Percentiles rank a stretch among this genome's conserved stretches.
phyloP scores from a whole-genome alignment of 2,113 vertebrate genomes.

The Neolamprologus modestus region DNA sequence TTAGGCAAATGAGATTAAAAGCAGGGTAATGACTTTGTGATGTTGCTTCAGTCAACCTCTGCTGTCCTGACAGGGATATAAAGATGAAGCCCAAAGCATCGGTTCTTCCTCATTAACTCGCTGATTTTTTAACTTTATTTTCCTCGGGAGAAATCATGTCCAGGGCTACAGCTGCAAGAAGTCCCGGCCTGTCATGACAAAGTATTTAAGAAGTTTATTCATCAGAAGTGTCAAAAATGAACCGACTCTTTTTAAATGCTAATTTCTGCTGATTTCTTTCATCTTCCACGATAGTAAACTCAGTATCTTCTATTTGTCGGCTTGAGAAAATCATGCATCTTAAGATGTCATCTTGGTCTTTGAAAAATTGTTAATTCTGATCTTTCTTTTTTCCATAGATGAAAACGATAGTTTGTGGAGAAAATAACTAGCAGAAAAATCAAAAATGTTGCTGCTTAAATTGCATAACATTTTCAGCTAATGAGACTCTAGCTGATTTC shows the following conservation, averaged over 20 bases:
- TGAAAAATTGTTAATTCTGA: neutral
- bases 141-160: neutral
- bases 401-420: neutral
- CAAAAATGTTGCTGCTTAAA: neutral
- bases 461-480: neutral
- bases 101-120: neutral
- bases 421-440: neutral
- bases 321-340: neutral
- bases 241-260: neutral
- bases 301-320: neutral
- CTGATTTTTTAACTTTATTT: neutral
- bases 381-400: neutral
- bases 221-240: neutral
- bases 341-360: neutral
- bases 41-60: neutral
- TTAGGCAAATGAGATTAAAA: slow-evolving; percentile 37
- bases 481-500: neutral
- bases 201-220: neutral
- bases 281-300: neutral
- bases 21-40: slow-evolving; percentile 18
- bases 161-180: neutral
- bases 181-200: neutral
- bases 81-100: neutral
- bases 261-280: neutral
- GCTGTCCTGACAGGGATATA: neutral